Conservation (phyloP, 2,888 invertebrate genomes). For the Cantharis lateralis region DNA sequence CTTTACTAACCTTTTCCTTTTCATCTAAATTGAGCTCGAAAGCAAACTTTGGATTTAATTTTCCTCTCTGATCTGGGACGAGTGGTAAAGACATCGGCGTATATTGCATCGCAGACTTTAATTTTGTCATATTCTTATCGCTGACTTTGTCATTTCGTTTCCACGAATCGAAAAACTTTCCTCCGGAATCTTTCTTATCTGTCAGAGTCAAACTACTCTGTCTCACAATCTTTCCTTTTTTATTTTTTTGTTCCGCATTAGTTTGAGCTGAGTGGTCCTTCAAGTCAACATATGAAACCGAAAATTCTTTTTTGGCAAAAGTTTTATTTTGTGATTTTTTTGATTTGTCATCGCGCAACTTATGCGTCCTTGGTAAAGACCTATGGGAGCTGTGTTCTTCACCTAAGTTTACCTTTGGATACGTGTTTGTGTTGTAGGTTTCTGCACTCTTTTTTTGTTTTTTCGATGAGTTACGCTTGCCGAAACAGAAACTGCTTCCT, state of each 20-base stretch:
- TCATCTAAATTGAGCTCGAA: slow-evolving; percentile 65
- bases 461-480: slow-evolving; percentile 52
- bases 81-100: slow-evolving; percentile 60
- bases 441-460: slow-evolving; percentile 43
- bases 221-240: slow-evolving; percentile 45
- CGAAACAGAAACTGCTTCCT: slow-evolving; percentile 50
- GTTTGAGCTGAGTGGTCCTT: slow-evolving; percentile 42
- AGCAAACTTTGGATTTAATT: slow-evolving; percentile 56
- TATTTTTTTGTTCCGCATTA: slow-evolving; percentile 36
- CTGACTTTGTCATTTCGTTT: slow-evolving; percentile 60
- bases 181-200: slow-evolving; percentile 47
- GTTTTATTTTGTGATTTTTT: slow-evolving; percentile 5
- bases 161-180: slow-evolving; percentile 62
- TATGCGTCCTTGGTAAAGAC: slow-evolving; percentile 48
- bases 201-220: slow-evolving; percentile 48
- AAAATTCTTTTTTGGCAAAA: slow-evolving; percentile 30
- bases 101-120: slow-evolving; percentile 64
- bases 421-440: slow-evolving; percentile 44
- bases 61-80: slow-evolving; percentile 50
- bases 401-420: slow-evolving; percentile 46
- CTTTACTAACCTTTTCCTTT: slow-evolving; percentile 51
- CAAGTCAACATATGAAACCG: slow-evolving; percentile 35
- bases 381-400: slow-evolving; percentile 46
- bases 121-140: slow-evolving; percentile 44
- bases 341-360: slow-evolving; percentile 7